A percentile compares a stretch with the other conserved stretches of the same genome.
phyloP scores from a whole-genome alignment of 2,113 vertebrate species.

The Vombatus ursinus region DNA sequence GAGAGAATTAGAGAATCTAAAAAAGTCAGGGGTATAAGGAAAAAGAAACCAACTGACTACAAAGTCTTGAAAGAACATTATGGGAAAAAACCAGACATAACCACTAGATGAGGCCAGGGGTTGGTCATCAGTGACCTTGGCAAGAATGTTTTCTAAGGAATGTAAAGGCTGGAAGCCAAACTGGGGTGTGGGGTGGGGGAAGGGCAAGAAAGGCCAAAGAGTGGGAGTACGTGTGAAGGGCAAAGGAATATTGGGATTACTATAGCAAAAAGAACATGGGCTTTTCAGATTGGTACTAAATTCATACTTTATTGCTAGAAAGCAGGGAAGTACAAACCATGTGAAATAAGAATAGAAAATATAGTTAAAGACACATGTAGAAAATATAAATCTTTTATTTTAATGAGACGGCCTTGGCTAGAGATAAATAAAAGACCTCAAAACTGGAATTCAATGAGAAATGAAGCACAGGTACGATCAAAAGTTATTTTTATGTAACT shows the following conservation, averaged over 20 bases:
- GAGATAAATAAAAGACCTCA: background rate
- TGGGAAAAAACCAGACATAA: background rate
- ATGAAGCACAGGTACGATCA: background rate
- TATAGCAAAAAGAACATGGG: background rate
- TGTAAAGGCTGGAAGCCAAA: background rate
- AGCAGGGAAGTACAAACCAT: background rate
- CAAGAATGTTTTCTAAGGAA: background rate
- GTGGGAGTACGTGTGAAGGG: background rate
- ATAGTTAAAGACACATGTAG: background rate
- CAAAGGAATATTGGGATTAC: background rate
- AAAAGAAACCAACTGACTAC: slow-evolving; percentile 8
- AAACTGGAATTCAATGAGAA: background rate
- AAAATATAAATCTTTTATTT: background rate
- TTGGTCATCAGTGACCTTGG: background rate
- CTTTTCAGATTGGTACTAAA: background rate
- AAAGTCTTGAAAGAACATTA: background rate
- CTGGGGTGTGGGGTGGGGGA: background rate
- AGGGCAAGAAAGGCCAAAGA: background rate
- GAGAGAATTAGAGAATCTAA: background rate
- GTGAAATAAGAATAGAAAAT: background rate
- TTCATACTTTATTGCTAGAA: background rate
- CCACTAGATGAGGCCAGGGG: background rate
- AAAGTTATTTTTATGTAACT: background rate
- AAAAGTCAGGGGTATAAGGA: background rate
- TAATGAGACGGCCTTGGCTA: background rate